Conservation (phyloP, 2,113 vertebrate species). For the Microcebus tavaratra region DNA sequence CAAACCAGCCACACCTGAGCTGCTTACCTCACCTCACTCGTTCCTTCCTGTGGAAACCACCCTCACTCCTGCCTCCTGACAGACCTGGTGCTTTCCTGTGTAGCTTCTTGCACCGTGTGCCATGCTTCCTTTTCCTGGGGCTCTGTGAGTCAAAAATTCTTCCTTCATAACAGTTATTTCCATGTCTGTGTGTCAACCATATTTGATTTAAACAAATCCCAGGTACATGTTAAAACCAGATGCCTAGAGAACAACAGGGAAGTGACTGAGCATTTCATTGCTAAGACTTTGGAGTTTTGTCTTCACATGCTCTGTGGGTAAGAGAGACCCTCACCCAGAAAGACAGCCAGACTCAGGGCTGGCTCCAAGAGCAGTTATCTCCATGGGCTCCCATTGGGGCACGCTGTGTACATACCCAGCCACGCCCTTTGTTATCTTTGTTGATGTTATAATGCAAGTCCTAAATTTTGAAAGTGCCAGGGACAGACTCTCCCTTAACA, state of each 20-base stretch:
- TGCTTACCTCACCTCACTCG: neutral
- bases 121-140: neutral
- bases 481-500: neutral
- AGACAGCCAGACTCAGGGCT: neutral
- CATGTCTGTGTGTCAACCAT: neutral
- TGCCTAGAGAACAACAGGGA: neutral
- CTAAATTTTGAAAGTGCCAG: constrained; percentile 5
- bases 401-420: neutral
- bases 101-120: fast-evolving
- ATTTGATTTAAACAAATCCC: neutral
- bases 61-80: neutral
- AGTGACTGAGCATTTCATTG: neutral
- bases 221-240: neutral
- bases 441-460: neutral
- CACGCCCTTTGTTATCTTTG: neutral
- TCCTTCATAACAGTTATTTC: neutral
- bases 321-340: neutral
- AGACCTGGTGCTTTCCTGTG: neutral
- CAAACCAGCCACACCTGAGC: neutral
- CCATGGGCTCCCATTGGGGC: neutral
- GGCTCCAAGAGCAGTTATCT: neutral
- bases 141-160: neutral
- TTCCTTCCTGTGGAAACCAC: neutral
- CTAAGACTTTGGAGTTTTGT: neutral
- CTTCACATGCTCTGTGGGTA: neutral